A percentile compares a stretch with the other conserved stretches of the same genome.
phyloP scores from a whole-genome alignment of 2,888 invertebrate genomes.

The Drosophila kambysellisi region DNA sequence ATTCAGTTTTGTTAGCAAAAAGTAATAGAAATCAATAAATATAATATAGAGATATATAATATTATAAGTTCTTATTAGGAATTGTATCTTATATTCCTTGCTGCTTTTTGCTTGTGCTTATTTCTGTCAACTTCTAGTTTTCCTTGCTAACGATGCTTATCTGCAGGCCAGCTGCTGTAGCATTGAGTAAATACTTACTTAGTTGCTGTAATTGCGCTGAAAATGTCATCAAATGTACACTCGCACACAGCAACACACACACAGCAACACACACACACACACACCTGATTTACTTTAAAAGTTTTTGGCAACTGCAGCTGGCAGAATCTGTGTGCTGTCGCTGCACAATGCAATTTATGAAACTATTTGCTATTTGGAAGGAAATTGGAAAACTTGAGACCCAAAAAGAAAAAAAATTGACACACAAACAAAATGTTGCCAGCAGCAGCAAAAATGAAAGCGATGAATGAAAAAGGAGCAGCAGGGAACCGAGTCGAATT shows the following conservation, averaged over 20 bases:
- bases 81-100: not conserved
- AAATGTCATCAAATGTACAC: conserved; percentile 33
- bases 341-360: conserved; percentile 51
- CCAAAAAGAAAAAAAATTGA: not conserved
- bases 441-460: conserved; percentile 16
- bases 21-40: not conserved
- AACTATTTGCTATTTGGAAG: conserved; percentile 45
- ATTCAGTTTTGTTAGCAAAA: not conserved
- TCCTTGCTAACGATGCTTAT: conserved; percentile 14
- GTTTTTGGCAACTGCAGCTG: conserved; percentile 43
- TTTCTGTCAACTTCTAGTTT: not conserved
- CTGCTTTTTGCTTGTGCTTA: not conserved
- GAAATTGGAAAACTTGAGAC: conserved; percentile 63
- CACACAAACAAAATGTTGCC: conserved; percentile 27
- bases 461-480: not conserved
- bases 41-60: too few relatives aligned
- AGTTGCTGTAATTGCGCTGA: conserved; percentile 34
- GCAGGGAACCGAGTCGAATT: not conserved
- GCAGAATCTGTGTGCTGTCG: conserved; percentile 27
- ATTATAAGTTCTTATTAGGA: not conserved
- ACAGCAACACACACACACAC: conserved; percentile 3
- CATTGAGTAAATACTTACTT: conserved; percentile 14
- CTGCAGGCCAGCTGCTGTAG: conserved; percentile 10
- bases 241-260: not conserved
- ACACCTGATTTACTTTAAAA: conserved; percentile 47